These are phyloP conservation scores for Acestrorhynchus altus DNA, from an alignment of 2,797 vertebrate species.

Conservation along the genomic window DNA sequence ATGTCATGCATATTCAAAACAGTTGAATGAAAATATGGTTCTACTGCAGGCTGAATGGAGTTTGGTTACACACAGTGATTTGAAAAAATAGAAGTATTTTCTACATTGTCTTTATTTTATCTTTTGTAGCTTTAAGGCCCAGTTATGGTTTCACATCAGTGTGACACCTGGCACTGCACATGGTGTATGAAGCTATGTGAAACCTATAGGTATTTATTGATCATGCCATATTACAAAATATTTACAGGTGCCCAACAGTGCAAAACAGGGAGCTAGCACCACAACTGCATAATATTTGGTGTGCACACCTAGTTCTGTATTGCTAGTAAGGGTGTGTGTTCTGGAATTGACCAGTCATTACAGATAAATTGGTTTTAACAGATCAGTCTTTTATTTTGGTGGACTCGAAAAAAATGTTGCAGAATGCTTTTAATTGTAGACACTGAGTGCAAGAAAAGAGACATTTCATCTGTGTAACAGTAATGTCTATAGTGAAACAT, in stretches of 20 bases:
- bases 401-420: slow-evolving; percentile 5
- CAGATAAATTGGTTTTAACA: not conserved
- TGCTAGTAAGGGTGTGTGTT: not conserved
- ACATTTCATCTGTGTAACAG: slow-evolving; percentile 28
- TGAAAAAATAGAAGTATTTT: slow-evolving; percentile 46
- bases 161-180: too few relatives aligned
- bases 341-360: not conserved
- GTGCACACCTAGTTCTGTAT: too few relatives aligned
- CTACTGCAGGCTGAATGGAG: not conserved
- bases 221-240: too few relatives aligned
- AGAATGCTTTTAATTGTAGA: slow-evolving; percentile 9
- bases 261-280: too few relatives aligned
- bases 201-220: too few relatives aligned
- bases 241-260: too few relatives aligned
- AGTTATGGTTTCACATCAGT: too few relatives aligned
- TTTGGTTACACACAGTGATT: not conserved
- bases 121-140: too few relatives aligned
- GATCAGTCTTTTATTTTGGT: not conserved
- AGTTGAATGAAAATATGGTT: slow-evolving; percentile 5
- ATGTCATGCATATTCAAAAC: slow-evolving; percentile 15
- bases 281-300: too few relatives aligned
- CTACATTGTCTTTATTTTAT: slow-evolving; percentile 54
- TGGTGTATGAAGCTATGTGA: too few relatives aligned
- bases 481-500: slow-evolving; percentile 32
- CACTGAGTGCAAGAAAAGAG: slow-evolving; percentile 19